A percentile compares a stretch with the other conserved stretches of the same genome.
phyloP scores from a whole-genome alignment of 1,140 invertebrate species.

The Mesaphorura yosii region DNA sequence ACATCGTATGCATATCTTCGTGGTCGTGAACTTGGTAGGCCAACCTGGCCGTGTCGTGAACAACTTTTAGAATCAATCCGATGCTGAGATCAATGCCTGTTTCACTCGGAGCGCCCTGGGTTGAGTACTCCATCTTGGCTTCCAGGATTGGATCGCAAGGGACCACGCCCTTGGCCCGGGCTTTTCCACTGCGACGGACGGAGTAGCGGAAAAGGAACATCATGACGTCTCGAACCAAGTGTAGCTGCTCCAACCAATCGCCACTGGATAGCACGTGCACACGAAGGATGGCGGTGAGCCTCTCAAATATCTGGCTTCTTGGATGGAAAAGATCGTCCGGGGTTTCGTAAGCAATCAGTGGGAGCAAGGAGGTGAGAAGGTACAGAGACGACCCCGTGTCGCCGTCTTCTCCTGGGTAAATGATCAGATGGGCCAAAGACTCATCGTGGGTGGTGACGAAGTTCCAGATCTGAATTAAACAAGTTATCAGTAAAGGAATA shows the following conservation, averaged over 20 bases:
- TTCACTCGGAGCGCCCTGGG: not conserved
- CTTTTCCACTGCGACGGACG: slow-evolving; percentile 1
- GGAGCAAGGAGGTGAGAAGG: slow-evolving; percentile 22
- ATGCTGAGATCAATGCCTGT: slow-evolving; percentile 12
- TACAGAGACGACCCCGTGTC: not conserved
- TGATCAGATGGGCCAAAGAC: not conserved
- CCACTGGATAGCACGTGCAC: not conserved
- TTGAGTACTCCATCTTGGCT: not conserved
- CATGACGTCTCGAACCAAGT: slow-evolving; percentile 7
- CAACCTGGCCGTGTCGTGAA: slow-evolving; percentile 3
- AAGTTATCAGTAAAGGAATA: not conserved
- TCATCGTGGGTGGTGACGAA: slow-evolving; percentile 14
- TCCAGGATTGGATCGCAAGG: slow-evolving; percentile 5
- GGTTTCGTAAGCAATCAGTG: slow-evolving; percentile 6
- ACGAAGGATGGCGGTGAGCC: slow-evolving; percentile 13
- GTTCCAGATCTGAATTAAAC: slow-evolving; percentile 23
- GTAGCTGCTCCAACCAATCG: not conserved
- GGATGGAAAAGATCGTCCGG: slow-evolving; percentile 4
- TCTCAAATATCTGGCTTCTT: slow-evolving; percentile 5
- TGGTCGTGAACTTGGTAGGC: not conserved
- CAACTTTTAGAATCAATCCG: slow-evolving; percentile 19
- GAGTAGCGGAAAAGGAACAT: slow-evolving; percentile 16
- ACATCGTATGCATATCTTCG: not conserved
- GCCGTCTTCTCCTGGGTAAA: not conserved
- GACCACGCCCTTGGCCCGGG: no score